Base-by-base conservation (phyloP, 2,888 invertebrate species). In the Macrostomum cliftonense region DNA sequence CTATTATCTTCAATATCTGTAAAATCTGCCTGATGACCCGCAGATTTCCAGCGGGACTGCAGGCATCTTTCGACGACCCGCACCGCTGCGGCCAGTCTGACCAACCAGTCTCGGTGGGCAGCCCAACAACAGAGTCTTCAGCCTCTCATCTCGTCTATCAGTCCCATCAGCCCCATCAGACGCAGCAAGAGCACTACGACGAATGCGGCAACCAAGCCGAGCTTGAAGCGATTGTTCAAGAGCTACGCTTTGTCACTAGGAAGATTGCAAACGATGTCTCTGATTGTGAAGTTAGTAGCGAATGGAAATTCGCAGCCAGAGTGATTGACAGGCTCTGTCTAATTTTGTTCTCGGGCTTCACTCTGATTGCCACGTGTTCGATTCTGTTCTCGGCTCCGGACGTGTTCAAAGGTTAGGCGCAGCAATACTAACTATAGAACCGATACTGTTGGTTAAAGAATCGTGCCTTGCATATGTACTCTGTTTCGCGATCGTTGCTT, bases 301-400 rank as follows among this genome's bases (percentile, higher is more conserved):
- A 93, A 71, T 91, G 91, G 91, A 89, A 88, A 71, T 93, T 91
- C 71, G 91, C 91, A 51, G 91, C 89, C 57, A 88, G 91, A 86
- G 91, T 91, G 68, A 87, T 93, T 68, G 91, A 93, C 75, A 81
- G 86, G 79, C 80, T 89, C 74, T 91, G 91, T 75, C 78, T 91
- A 74, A 83, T 86, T 75, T 80, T 88, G 70, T 91, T 91, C 77
- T 85, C 63, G 7, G 50, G 60, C 12, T 60, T 64, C 45, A 67
- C 67, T 73, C 82, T 87, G 73, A 84, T 85, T 77, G 89, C 68
- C 2, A 91, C 81, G 7, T 50, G 58, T 20, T 61, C 58, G 38
- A 61, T 65, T 43, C 54, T 68, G 48, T 57, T 59, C 37, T 65
- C 66, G 1, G 66, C 67, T 28, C 28, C 28, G 4, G 28, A 28